Evolutionary conservation across 2,888 invertebrate genomes (phyloP), one percentile per base, ranked within the genome.

Genomic region (Agrochola litura): DNA sequence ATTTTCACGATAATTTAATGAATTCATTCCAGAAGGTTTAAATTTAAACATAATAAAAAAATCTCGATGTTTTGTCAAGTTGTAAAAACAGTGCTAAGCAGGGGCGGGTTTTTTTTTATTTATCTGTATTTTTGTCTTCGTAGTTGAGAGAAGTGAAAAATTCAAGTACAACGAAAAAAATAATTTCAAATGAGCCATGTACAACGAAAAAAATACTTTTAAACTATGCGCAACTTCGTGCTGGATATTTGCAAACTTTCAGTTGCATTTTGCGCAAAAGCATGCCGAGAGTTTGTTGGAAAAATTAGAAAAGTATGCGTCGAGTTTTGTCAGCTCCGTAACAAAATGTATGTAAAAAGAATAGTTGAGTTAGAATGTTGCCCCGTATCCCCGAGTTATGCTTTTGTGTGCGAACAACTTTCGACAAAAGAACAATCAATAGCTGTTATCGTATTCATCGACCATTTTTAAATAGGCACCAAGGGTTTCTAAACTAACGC

Each of bases 281-380:
- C 72, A 76, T 76, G 69, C 41, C 61, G 64, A 69, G 69, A 66
- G 73, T 79, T 75, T 1, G 14, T 54, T 37, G 60, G 5, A 80
- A 86, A 84, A 82, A 82, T 72, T 76, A 66, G 25, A n/a, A 64
- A 77, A 85, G 71, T 76, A 83, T 85, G 74, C 22, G 61, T 65
- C 56, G 49, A 63, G 10, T 70, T 81, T 73, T 70, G 60, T 56
- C 60, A n/a, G 56, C 37, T 56, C 52, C 37, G 64, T 9, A 54
- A 54, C 54, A 10, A 30, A 73, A 74, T 63, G 71, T 73, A 41
- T 76, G 65, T 60, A 69, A 71, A 78, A 77, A 82, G 75, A 78
- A 79, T 60, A 72, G 76, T 73, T 74, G 52, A 65, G 71, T 60
- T 54, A 70, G 30, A 73, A 66, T 64, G 43, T 66, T 41, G n/a